These are phyloP conservation scores for Buathra laborator DNA, from an alignment of 2,888 invertebrate genomes.

Conservation along the genomic window DNA sequence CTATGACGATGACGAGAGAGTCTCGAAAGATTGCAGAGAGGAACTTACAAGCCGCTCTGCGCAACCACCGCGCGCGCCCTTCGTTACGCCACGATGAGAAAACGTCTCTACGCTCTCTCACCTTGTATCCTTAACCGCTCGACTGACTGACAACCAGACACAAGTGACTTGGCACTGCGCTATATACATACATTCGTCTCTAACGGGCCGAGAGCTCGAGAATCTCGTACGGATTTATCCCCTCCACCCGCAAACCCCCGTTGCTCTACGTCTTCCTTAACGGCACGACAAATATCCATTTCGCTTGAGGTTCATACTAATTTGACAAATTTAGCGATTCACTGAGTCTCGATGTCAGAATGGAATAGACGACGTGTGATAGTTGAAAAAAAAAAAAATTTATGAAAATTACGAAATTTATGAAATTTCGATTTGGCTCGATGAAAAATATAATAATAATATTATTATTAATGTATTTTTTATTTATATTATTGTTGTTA, in stretches of 20 bases:
- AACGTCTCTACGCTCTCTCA: slow-evolving; percentile 11
- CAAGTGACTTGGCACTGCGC: slow-evolving; percentile 34
- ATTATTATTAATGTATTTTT: not conserved
- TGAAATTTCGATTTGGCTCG: too few relatives aligned
- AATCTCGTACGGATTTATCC: slow-evolving; percentile 14
- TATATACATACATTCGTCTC: not conserved
- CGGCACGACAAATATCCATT: slow-evolving; percentile 54
- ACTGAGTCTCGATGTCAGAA: slow-evolving; percentile 39
- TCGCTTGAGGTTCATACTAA: slow-evolving; percentile 53
- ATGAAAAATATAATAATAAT: too few relatives aligned
- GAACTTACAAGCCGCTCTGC: not conserved
- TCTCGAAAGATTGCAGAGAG: not conserved
- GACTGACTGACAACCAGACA: slow-evolving; percentile 61
- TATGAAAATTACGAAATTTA: not conserved
- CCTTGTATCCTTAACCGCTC: slow-evolving; percentile 50
- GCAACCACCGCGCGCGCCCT: slow-evolving; percentile 28
- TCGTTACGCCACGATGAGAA: slow-evolving; percentile 3
- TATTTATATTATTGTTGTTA: not conserved
- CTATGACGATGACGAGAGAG: slow-evolving; percentile 17
- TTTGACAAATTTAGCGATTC: slow-evolving; percentile 68
- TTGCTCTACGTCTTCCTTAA: slow-evolving; percentile 40
- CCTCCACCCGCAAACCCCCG: not conserved
- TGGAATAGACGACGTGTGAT: slow-evolving; percentile 24
- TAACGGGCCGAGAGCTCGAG: not conserved
- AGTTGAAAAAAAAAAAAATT: slow-evolving; percentile 2